These are phyloP conservation scores for Myocastor coypus DNA, from an alignment of 2,113 vertebrate species.

Conservation along the genomic window DNA sequence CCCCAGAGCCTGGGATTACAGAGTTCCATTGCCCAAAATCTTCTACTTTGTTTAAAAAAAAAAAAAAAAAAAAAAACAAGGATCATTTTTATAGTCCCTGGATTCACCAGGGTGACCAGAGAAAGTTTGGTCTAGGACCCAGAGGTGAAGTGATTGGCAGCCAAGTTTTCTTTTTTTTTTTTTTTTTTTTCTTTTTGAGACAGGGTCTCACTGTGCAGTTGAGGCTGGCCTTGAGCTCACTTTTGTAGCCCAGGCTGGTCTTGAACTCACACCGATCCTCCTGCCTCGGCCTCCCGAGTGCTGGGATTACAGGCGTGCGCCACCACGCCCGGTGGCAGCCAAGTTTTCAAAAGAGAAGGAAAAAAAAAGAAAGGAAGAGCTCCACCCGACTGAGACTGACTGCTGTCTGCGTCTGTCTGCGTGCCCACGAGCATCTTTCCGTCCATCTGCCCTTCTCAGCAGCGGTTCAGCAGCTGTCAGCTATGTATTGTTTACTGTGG, in stretches of 20 bases:
- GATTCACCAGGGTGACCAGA: background rate
- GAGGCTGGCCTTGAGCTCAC: too few relatives aligned
- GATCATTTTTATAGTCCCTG: too few relatives aligned
- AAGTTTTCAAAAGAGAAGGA: constrained; percentile 16
- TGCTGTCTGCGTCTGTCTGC: background rate
- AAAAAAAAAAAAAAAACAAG: too few relatives aligned
- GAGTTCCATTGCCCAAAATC: background rate
- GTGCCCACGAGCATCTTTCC: background rate
- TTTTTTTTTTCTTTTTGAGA: too few relatives aligned
- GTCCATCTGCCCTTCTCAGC: background rate
- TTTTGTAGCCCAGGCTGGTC: too few relatives aligned
- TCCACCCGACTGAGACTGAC: background rate
- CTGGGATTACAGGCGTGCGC: too few relatives aligned
- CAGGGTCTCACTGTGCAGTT: too few relatives aligned
- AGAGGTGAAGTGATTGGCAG: background rate
- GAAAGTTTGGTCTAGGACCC: constrained; percentile 22
- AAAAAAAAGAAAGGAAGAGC: background rate
- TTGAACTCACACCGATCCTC: too few relatives aligned
- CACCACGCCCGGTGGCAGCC: too few relatives aligned
- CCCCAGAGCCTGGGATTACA: background rate
- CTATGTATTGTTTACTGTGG: background rate
- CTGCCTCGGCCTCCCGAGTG: too few relatives aligned
- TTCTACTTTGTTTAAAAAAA: background rate
- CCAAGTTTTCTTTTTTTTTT: too few relatives aligned
- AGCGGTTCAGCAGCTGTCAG: background rate